These are phyloP conservation scores for Synergus japonicus DNA, from an alignment of 2,888 invertebrate species.

Conservation along the genomic window DNA sequence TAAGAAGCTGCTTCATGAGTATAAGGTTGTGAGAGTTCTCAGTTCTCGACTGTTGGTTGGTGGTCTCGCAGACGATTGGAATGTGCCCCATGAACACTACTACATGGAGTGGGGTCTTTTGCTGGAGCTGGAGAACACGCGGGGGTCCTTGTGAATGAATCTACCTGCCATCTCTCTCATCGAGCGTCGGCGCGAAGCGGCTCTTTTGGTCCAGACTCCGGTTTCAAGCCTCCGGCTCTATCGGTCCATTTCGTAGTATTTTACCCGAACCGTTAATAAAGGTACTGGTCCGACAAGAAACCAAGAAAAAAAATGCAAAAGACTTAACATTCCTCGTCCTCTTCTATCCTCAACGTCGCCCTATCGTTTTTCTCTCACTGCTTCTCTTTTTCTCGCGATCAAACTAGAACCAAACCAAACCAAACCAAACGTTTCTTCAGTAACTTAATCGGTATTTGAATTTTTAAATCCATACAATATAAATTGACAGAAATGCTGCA, in stretches of 20 bases:
- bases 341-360: neutral
- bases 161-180: constrained; percentile 42
- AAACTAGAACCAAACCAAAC: neutral
- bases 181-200: constrained; percentile 45
- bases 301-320: constrained; percentile 45
- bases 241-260: constrained; percentile 20
- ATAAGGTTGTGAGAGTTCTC: neutral
- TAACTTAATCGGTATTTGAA: constrained; percentile 2
- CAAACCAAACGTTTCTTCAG: neutral
- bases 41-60: neutral
- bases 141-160: constrained; percentile 55
- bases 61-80: neutral
- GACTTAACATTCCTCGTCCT: constrained; percentile 3
- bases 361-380: neutral
- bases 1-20: constrained; percentile 31
- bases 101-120: neutral
- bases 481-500: neutral
- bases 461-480: constrained; percentile 5
- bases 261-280: constrained; percentile 35
- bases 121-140: constrained; percentile 44
- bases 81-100: constrained; percentile 5
- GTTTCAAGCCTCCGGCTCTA: constrained; percentile 28
- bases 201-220: constrained; percentile 47
- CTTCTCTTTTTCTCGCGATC: constrained; percentile 6
- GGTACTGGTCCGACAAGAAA: constrained; percentile 37